Percentiles rank a stretch among this genome's conserved stretches.
Conservation (phyloP, 2,113 vertebrate species). For the Cranoglanis bouderius region DNA sequence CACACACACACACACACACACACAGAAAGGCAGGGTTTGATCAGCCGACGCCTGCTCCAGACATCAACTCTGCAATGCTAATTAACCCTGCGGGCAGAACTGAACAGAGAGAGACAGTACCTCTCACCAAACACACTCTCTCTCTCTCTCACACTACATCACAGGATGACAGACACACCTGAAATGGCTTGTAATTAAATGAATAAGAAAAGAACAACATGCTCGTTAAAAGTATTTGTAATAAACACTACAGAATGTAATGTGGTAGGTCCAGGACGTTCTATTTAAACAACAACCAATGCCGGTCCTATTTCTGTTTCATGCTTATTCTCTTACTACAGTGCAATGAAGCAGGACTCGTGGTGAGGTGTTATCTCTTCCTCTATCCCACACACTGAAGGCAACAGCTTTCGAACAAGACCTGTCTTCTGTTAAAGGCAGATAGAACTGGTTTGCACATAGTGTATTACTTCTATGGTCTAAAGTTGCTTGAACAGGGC, state of each 20-base stretch:
- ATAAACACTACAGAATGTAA: not conserved
- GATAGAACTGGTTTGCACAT: conserved; percentile 3
- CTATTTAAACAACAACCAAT: not conserved
- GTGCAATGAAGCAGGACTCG: not conserved
- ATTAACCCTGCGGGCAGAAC: conserved; percentile 57
- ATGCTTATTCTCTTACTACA: not conserved
- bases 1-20: conserved; percentile 1
- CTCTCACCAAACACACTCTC: conserved; percentile 32
- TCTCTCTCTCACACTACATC: not conserved
- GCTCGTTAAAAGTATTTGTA: not conserved
- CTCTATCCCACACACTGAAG: conserved; percentile 14
- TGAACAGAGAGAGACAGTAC: conserved; percentile 42
- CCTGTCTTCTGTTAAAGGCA: conserved; percentile 18
- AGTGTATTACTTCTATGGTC: conserved; percentile 27
- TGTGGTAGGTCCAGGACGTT: not conserved
- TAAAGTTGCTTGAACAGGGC: conserved; percentile 21
- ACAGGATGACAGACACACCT: conserved; percentile 25
- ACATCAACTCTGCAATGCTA: conserved; percentile 58
- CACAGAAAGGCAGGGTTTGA: conserved; percentile 43
- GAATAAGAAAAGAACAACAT: not conserved
- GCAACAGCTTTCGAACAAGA: conserved; percentile 2
- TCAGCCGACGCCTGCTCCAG: conserved; percentile 52
- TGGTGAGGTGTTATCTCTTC: not conserved
- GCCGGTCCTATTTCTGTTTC: not conserved
- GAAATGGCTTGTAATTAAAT: conserved; percentile 23